Conservation (phyloP, 2,888 invertebrate genomes). For the Hololepta plana region DNA sequence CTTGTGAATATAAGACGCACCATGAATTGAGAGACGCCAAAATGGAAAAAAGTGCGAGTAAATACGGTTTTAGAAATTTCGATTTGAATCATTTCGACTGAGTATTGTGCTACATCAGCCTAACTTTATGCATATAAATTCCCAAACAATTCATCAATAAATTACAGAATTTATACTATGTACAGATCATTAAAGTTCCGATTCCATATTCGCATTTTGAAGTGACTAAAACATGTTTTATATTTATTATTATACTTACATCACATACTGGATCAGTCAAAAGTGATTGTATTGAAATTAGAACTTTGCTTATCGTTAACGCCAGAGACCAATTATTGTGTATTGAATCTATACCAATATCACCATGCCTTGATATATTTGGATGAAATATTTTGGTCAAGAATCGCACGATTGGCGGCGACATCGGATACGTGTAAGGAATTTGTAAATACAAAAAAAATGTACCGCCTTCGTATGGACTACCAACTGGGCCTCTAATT, state of each 20-base stretch:
- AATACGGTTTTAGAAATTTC: too few species aligned
- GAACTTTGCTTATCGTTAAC: conserved; percentile 73
- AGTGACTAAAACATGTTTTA: not conserved
- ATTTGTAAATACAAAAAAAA: conserved; percentile 85
- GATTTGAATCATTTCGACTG: too few species aligned
- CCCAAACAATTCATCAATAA: too few species aligned
- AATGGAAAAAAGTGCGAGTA: too few species aligned
- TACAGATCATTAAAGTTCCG: conserved; percentile 2
- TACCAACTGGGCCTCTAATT: conserved; percentile 78
- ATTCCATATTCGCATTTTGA: conserved; percentile 1
- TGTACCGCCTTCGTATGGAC: conserved; percentile 86
- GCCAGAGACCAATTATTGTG: conserved; percentile 95
- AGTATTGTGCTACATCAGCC: too few species aligned
- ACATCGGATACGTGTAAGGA: conserved; percentile 77
- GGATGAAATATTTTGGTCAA: conserved; percentile 87
- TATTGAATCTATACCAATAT: conserved; percentile 89
- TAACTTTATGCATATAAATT: too few species aligned
- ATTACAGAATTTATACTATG: too few species aligned
- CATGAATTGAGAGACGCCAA: too few species aligned
- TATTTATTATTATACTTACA: too few species aligned
- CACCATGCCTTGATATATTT: conserved; percentile 87
- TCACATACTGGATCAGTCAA: conserved; percentile 80
- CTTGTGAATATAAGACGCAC: too few species aligned
- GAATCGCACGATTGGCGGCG: conserved; percentile 81
- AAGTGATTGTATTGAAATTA: conserved; percentile 74